These are phyloP conservation scores for Plagodis dolabraria DNA, from an alignment of 2,888 invertebrate genomes.

Conservation along the genomic window DNA sequence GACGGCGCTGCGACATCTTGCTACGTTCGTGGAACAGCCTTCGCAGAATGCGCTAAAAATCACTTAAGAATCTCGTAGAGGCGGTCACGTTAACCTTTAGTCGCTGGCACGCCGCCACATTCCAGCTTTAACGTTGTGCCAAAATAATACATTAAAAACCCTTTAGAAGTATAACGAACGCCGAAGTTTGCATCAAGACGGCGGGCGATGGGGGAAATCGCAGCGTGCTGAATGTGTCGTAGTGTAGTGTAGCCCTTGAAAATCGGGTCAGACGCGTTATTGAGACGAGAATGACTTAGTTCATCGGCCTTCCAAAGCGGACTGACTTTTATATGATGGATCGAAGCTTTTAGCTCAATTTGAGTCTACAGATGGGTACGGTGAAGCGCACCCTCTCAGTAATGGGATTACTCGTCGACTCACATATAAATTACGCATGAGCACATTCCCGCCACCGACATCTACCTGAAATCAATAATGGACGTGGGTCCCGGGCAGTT, in stretches of 20 bases:
- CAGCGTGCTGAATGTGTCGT: slow-evolving; percentile 55
- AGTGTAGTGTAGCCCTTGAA: slow-evolving; percentile 52
- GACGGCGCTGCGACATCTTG: slow-evolving; percentile 74
- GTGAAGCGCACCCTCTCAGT: slow-evolving; percentile 58
- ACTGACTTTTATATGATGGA: slow-evolving; percentile 75
- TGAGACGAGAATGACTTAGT: slow-evolving; percentile 67
- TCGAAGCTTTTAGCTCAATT: slow-evolving; percentile 80
- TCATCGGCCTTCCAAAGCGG: slow-evolving; percentile 72
- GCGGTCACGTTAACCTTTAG: slow-evolving; percentile 75
- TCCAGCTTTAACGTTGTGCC: slow-evolving; percentile 68
- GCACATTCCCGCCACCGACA: slow-evolving; percentile 39
- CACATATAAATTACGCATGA: slow-evolving; percentile 66
- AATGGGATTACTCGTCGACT: slow-evolving; percentile 62
- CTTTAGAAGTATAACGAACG: slow-evolving; percentile 67
- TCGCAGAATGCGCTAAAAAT: slow-evolving; percentile 69
- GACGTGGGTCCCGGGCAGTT: slow-evolving; percentile 36
- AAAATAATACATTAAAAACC: slow-evolving; percentile 80
- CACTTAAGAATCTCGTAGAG: slow-evolving; percentile 73
- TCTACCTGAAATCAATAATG: slow-evolving; percentile 41
- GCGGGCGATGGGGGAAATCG: slow-evolving; percentile 50
- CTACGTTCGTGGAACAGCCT: slow-evolving; percentile 73
- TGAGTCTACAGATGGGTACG: slow-evolving; percentile 67
- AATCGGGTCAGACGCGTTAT: slow-evolving; percentile 69
- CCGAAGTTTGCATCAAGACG: slow-evolving; percentile 60
- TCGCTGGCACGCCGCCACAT: slow-evolving; percentile 71